These are phyloP conservation scores for Druon quercuslanigerum DNA, from an alignment of 1,140 invertebrate species.

Conservation along the genomic window DNA sequence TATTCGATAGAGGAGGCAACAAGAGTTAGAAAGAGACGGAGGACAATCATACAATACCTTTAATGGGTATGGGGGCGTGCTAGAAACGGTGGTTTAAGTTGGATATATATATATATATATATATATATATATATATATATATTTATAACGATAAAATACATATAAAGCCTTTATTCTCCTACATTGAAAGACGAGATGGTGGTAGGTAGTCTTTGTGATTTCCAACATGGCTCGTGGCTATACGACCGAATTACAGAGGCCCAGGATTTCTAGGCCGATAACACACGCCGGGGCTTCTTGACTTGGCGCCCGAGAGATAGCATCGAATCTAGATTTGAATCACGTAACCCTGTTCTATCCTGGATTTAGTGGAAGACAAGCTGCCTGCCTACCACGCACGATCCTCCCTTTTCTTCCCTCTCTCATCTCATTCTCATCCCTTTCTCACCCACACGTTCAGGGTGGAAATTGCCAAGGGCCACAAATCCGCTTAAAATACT, in stretches of 20 bases:
- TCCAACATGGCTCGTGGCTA: conserved; percentile 24
- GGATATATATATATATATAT: conserved; percentile 36
- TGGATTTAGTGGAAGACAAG: conserved; percentile 49
- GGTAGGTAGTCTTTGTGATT: conserved; percentile 40
- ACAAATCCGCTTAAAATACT: conserved; percentile 12
- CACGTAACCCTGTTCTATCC: conserved; percentile 64
- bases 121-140: no score
- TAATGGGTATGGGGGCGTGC: conserved; percentile 43
- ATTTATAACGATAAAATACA: neutral
- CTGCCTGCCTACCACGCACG: conserved; percentile 38
- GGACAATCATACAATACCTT: conserved; percentile 35
- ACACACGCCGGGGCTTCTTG: conserved; percentile 55
- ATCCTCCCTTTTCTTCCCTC: conserved; percentile 35
- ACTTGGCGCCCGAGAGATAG: conserved; percentile 55
- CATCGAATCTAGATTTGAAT: conserved; percentile 74
- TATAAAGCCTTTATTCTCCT: neutral
- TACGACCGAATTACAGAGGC: conserved; percentile 55
- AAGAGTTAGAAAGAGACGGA: neutral
- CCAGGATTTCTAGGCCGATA: conserved; percentile 63
- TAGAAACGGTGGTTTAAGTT: conserved; percentile 37
- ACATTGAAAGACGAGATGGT: neutral
- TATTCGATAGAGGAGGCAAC: conserved; percentile 17
- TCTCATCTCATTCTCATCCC: conserved; percentile 17
- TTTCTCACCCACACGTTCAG: conserved; percentile 10
- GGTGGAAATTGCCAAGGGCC: neutral